Evolutionary conservation across 2,888 invertebrate genomes (phyloP), one percentile per base, ranked within the genome.

Genomic region (Junonia oenone): DNA sequence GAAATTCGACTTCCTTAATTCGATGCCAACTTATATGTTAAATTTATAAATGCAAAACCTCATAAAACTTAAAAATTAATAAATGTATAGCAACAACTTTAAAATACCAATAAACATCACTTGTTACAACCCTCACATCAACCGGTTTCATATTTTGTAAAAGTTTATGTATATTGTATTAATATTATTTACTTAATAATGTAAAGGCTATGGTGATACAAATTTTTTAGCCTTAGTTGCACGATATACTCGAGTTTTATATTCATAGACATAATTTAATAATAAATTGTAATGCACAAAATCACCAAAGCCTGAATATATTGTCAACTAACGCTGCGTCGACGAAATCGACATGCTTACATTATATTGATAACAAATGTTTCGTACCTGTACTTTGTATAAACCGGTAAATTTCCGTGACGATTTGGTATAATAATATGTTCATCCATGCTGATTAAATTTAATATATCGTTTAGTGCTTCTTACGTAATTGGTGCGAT

Each of bases 381-480:
- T 27, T 17, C 22, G 56, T 53, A 53, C 52, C 54, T 51, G 58
- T 55, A 33, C 45, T 17, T 13, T 53, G n/a, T 15, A 13, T 19
- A 13, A 33, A 45, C 15, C 13, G 35, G 22, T 43, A 14, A 19
- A 45, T 45, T 9, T 46, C 33, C 33, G 26, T 35, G 46, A 48
- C 43, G 33, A 51, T 35, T 52, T 19, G 19, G 35, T 51, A 38
- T 50, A 29, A 8, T 29, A n/a, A n/a, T 11, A 17, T 9, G 26
- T 4, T 45, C 27, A 27, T 45, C 11, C 17, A 17, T 31, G 38
- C 29, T 52, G 13, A 22, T 26, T 26, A 43, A 14, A 83, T 85
- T 85, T 84, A 78, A 79, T 71, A 78, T 75, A 73, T 76, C 81
- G 47, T 76, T 84, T 81, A 81, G 83, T 83, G 81, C 81, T 86